Base-by-base conservation (phyloP, 2,113 vertebrate genomes). In the Cololabis saira region DNA sequence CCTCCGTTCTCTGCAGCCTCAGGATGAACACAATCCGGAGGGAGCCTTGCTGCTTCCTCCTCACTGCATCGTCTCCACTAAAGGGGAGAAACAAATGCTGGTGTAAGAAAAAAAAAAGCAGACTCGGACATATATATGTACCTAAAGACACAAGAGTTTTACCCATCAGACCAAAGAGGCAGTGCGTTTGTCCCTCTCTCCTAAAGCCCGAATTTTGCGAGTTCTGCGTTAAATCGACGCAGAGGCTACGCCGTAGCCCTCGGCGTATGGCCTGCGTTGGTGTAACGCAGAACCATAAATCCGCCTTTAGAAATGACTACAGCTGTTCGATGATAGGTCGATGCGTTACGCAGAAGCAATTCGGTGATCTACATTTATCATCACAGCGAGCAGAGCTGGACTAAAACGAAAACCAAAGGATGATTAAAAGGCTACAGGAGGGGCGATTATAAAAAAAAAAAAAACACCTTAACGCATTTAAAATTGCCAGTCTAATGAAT, bases 1-100 rank as follows among this genome's bases (percentile, higher is more conserved):
- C 74, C 78, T 89, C 81, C 82, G 75, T 67, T 86, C 81, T 80
- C 88, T 89, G 89, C 89, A 92, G 90, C 88, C 85, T 83, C 75
- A n/a, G 76, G 83, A 80, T 76, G 71, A 81, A 63, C 70, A 76
- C 82, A 60, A 84, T 75, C 33, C 83, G 71, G 16, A n/a, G 76
- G 75, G 77, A 82, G 74, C 74, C 78, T 78, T 12, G 71, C 70
- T 48, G 64, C 17, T 65, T 45, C 61, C 70, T 83, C 63, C 83
- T 92, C 90, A 91, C 78, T 77, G 91, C 89, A 90, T 82, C 89
- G 80, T 92, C 78, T 74, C 76, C 48, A 69, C 61, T 37, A 37
- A 37, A 37, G 6, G 1, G 6, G 10, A 37, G 33, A 37, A 37
- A 37, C 6, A 37, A 3, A 7, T 68, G 65, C 52, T 69, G 66